Evolutionary conservation across 2,113 vertebrate genomes (phyloP).

Genomic region (Lates calcarifer): DNA sequence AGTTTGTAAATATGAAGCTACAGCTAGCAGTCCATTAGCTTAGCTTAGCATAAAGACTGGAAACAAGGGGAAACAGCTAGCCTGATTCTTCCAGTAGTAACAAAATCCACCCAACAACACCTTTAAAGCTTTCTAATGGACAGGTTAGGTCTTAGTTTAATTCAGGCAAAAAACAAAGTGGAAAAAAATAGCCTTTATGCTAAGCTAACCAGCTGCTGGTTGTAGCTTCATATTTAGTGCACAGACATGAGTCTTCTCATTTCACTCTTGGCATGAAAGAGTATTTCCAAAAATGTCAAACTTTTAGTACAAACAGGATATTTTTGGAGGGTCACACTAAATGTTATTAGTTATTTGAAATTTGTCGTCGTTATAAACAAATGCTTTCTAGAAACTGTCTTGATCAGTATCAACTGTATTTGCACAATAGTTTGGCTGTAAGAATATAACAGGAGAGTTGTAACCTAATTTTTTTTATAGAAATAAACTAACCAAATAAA

Average conservation of each 20-base stretch:
- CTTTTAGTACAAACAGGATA: background rate
- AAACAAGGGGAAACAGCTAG: no score
- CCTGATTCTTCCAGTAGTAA: background rate
- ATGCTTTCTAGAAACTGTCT: conserved; percentile 6
- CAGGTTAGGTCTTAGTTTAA: background rate
- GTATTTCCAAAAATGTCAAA: background rate
- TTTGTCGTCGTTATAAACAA: background rate
- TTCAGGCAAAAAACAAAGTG: no score
- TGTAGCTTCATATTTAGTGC: background rate
- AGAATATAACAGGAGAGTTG: background rate
- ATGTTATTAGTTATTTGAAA: background rate
- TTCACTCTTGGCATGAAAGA: background rate
- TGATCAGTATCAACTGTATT: background rate
- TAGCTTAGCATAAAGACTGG: background rate
- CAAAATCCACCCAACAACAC: no score
- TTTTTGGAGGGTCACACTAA: background rate
- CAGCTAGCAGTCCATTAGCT: background rate
- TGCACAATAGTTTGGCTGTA: conserved; percentile 19
- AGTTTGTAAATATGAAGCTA: background rate
- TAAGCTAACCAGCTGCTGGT: background rate
- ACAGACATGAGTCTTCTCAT: background rate
- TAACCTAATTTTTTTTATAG: background rate
- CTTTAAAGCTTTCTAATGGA: background rate
- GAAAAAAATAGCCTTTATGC: background rate
- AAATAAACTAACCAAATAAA: conserved; percentile 33